Conservation (phyloP, 2,888 invertebrate species). For the Aspidiotus rigidus region DNA sequence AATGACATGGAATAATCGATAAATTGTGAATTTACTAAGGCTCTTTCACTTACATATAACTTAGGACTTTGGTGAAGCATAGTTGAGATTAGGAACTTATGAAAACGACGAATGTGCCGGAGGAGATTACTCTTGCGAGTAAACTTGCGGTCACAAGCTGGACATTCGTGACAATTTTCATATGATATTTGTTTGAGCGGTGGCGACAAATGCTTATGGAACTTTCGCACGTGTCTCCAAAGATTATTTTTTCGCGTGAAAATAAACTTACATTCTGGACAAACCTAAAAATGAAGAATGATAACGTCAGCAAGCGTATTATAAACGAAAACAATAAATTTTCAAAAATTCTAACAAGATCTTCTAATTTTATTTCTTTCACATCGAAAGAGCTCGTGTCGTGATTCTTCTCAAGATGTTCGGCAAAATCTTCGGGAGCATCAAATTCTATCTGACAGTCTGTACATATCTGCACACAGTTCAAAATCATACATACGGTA, state of each 20-base stretch:
- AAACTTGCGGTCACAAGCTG: neutral
- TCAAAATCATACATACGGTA: too few relatives aligned
- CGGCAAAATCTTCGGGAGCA: neutral
- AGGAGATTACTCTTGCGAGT: slow-evolving; percentile 6
- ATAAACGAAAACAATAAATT: neutral
- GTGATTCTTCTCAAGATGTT: neutral
- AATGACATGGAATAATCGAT: neutral
- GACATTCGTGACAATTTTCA: neutral
- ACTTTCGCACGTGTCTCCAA: neutral
- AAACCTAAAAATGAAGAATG: neutral
- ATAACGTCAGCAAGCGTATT: neutral
- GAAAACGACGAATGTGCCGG: neutral
- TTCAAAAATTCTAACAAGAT: too few relatives aligned
- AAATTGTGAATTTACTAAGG: neutral
- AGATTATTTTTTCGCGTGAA: slow-evolving; percentile 6
- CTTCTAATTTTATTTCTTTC: too few relatives aligned
- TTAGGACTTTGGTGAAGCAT: neutral
- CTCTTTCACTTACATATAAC: neutral
- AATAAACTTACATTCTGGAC: neutral
- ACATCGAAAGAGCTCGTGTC: too few relatives aligned
- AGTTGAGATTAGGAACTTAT: neutral
- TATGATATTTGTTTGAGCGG: neutral
- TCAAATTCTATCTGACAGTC: neutral
- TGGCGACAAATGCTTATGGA: neutral
- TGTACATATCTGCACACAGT: neutral